phyloP scores from a whole-genome alignment of 2,888 invertebrate species.

The Biston betularia region DNA sequence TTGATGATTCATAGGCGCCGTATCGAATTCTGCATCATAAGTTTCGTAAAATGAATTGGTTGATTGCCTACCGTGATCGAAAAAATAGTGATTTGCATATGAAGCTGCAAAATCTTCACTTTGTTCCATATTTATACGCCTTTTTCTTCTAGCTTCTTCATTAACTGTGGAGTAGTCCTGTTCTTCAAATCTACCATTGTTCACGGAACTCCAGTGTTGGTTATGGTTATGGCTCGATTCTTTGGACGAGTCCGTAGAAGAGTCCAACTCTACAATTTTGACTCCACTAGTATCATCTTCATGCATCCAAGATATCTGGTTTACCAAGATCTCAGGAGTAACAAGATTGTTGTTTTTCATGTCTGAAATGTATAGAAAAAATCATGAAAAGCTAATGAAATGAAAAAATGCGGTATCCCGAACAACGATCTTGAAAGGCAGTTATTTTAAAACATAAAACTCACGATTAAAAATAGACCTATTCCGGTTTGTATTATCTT shows the following conservation, averaged over 20 bases:
- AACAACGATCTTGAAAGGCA: not conserved
- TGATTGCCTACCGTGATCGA: slow-evolving; percentile 25
- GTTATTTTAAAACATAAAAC: slow-evolving; percentile 24
- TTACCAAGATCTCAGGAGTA: slow-evolving; percentile 52
- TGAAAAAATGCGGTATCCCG: not conserved
- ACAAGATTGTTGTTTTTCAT: slow-evolving; percentile 47
- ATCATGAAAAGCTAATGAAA: too few species aligned
- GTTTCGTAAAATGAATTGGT: slow-evolving; percentile 35
- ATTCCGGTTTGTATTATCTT: slow-evolving; percentile 53
- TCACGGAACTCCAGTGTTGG: slow-evolving; percentile 56
- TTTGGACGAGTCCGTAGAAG: slow-evolving; percentile 51
- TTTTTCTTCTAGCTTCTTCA: slow-evolving; percentile 56
- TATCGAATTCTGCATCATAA: slow-evolving; percentile 36
- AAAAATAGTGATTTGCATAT: slow-evolving; percentile 30
- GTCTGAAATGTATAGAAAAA: slow-evolving; percentile 49
- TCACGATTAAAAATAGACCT: slow-evolving; percentile 48
- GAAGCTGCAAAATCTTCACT: slow-evolving; percentile 34
- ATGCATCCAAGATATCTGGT: slow-evolving; percentile 56
- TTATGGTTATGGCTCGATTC: slow-evolving; percentile 41
- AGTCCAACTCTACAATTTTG: slow-evolving; percentile 70
- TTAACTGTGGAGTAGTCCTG: slow-evolving; percentile 54
- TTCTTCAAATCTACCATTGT: slow-evolving; percentile 45
- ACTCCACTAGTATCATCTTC: slow-evolving; percentile 54
- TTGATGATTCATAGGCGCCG: slow-evolving; percentile 49
- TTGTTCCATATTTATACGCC: slow-evolving; percentile 44